These are phyloP conservation scores for Camponotus floridanus DNA, from an alignment of 1,140 invertebrate genomes.

Conservation along the genomic window DNA sequence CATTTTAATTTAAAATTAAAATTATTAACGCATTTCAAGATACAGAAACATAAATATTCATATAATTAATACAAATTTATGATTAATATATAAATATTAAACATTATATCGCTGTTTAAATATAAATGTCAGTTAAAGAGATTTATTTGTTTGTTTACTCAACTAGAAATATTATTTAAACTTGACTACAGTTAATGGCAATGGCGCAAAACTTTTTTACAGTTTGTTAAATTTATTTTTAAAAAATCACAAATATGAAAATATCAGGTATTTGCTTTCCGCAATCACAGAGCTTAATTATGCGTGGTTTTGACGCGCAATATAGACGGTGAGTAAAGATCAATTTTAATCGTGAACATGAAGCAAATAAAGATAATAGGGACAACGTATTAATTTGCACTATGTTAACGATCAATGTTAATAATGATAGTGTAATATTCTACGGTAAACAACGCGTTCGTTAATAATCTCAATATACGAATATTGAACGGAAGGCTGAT, in stretches of 20 bases:
- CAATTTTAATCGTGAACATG: conserved; percentile 45
- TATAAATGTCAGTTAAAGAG: conserved; percentile 2
- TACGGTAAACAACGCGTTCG: conserved; percentile 26
- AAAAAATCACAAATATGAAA: conserved; percentile 17
- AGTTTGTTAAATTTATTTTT: conserved; percentile 45
- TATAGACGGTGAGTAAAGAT: neutral
- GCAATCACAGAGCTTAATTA: conserved; percentile 40
- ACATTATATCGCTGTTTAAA: neutral
- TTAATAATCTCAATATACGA: conserved; percentile 35
- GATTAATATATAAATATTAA: neutral
- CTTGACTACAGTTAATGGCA: conserved; percentile 34
- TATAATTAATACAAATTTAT: neutral
- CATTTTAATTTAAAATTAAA: neutral
- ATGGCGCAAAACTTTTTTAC: conserved; percentile 29
- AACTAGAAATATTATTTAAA: conserved; percentile 42
- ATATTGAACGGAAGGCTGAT: neutral
- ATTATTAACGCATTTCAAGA: neutral
- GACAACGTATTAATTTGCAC: conserved; percentile 47
- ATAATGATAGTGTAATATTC: conserved; percentile 46
- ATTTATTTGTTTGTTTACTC: conserved; percentile 42
- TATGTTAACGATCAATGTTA: conserved; percentile 15
- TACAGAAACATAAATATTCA: neutral
- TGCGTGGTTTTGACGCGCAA: conserved; percentile 11
- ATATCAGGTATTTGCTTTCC: neutral
- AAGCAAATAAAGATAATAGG: conserved; percentile 49